These are phyloP conservation scores for Mobula birostris DNA, from an alignment of 2,113 vertebrate genomes.

Conservation along the genomic window DNA sequence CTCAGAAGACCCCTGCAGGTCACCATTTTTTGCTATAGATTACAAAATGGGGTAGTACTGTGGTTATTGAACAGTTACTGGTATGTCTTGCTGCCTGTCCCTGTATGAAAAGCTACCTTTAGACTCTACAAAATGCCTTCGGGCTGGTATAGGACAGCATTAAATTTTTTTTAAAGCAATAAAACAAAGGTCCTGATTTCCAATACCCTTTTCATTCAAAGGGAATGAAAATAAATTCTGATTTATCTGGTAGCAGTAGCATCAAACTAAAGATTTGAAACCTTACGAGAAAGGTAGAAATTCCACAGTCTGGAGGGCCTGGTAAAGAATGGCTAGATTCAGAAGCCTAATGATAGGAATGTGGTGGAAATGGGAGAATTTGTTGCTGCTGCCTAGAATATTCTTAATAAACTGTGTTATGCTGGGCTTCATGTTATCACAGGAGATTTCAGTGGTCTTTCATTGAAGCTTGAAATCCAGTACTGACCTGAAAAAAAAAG, in stretches of 20 bases:
- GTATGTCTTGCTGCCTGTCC: background rate
- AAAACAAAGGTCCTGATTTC: background rate
- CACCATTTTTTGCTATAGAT: background rate
- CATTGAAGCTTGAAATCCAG: background rate
- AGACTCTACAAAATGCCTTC: background rate
- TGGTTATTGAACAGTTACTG: conserved; percentile 5
- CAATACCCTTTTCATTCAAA: background rate
- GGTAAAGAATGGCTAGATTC: background rate
- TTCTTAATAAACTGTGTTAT: background rate
- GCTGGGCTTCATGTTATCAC: background rate
- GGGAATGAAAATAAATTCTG: background rate
- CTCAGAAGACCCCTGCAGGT: background rate
- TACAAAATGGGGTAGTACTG: background rate
- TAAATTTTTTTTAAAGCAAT: background rate
- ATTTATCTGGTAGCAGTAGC: background rate
- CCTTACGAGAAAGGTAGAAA: background rate
- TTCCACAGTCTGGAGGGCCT: background rate
- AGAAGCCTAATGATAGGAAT: background rate
- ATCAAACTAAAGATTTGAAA: background rate
- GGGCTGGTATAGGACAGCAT: background rate
- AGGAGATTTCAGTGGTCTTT: background rate
- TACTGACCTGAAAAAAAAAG: no score
- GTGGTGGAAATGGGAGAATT: background rate
- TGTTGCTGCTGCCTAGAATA: background rate
- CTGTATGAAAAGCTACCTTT: background rate